These are phyloP conservation scores for Lithobius niger DNA, from an alignment of 1,140 invertebrate species.

Conservation along the genomic window DNA sequence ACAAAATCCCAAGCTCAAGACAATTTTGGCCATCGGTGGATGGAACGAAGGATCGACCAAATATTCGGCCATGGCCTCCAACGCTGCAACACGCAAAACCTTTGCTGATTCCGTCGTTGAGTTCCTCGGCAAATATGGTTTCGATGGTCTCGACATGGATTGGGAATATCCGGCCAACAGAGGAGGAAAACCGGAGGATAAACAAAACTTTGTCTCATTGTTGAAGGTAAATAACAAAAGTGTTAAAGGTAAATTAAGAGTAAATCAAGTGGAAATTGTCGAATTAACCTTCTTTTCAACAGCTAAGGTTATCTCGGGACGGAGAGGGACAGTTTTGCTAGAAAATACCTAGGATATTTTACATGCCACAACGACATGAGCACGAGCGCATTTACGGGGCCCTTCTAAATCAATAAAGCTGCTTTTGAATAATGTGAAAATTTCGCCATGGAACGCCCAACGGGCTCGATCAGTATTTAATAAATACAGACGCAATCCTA, in stretches of 20 bases:
- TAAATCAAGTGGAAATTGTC: too few relatives aligned
- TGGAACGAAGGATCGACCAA: conserved; percentile 34
- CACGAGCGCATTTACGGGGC: too few relatives aligned
- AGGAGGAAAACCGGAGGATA: conserved; percentile 20
- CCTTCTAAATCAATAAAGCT: too few relatives aligned
- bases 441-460: too few relatives aligned
- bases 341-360: too few relatives aligned
- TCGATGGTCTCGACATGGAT: conserved; percentile 48
- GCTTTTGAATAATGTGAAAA: too few relatives aligned
- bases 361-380: too few relatives aligned
- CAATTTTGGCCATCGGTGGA: conserved; percentile 36
- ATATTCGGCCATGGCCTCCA: conserved; percentile 35
- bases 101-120: conserved; percentile 45
- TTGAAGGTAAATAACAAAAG: conserved; percentile 25
- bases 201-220: conserved; percentile 27
- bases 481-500: too few relatives aligned
- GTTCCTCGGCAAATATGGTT: conserved; percentile 40
- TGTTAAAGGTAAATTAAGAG: too few relatives aligned
- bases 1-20: conserved; percentile 33
- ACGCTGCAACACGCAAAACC: conserved; percentile 22
- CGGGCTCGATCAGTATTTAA: too few relatives aligned
- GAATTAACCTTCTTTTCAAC: neutral
- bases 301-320: too few relatives aligned
- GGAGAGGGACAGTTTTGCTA: too few relatives aligned
- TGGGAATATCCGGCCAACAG: conserved; percentile 40